These are phyloP conservation scores for Torymus auratus DNA, from an alignment of 2,888 invertebrate genomes.

Conservation along the genomic window DNA sequence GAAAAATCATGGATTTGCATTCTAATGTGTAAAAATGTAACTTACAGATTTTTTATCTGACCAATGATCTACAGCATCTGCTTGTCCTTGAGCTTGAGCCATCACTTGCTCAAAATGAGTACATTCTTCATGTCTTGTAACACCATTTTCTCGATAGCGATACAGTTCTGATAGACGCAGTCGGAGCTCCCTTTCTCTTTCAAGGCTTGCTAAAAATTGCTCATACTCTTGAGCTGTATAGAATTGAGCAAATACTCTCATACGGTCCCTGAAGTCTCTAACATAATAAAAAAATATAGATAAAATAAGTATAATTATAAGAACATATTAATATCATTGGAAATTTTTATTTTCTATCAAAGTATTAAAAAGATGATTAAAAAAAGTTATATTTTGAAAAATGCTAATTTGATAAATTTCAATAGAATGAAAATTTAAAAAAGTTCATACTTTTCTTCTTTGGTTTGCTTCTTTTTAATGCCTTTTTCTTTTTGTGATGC, in stretches of 20 bases:
- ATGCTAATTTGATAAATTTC: too few relatives aligned
- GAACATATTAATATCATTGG: too few relatives aligned
- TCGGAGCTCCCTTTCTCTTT: constrained; percentile 90
- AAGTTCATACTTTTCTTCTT: constrained; percentile 85
- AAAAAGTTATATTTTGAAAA: too few relatives aligned
- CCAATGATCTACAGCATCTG: constrained; percentile 79
- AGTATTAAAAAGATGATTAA: too few relatives aligned
- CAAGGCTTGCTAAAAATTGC: constrained; percentile 86
- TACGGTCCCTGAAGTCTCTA: constrained; percentile 89
- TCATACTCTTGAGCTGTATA: constrained; percentile 91
- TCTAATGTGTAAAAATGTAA: constrained; percentile 62
- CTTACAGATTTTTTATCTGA: constrained; percentile 83
- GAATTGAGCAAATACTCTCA: constrained; percentile 92
- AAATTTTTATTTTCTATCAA: too few relatives aligned
- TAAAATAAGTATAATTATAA: too few relatives aligned
- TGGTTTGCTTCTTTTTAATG: constrained; percentile 83
- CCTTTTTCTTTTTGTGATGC: constrained; percentile 79
- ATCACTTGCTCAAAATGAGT: constrained; percentile 90
- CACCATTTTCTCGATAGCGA: constrained; percentile 90
- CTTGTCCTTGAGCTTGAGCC: constrained; percentile 81
- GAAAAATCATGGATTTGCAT: constrained; percentile 20
- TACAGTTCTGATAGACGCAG: constrained; percentile 89
- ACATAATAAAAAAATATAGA: constrained; percentile 48
- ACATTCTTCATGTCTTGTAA: constrained; percentile 90
- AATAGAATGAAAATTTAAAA: neutral